Evolutionary conservation across 2,797 vertebrate species (phyloP), one percentile per base, ranked within the genome.

Genomic region (Notamacropus eugenii): DNA sequence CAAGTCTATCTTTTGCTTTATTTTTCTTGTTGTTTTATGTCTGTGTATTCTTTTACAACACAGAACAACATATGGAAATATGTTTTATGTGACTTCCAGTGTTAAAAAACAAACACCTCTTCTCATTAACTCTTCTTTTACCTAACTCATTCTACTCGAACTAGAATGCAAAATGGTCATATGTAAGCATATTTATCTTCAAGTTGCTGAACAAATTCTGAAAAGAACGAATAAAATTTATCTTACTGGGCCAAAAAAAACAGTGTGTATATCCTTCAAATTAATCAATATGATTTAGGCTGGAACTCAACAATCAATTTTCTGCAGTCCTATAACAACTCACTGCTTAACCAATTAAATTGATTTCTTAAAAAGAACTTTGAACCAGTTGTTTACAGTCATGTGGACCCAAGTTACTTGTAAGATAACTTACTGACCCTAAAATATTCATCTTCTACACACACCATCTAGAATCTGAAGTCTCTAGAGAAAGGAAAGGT

Each of bases 361-460:
- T 29, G 28, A 34, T 16, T 40, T 40, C 40, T 74, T 74, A 40
- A 74, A 58, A 82, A 12, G 31, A 90, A 2, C 54, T 92, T 19
- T 59, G n/a, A 46, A 56, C 29, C 28, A 31, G 11, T 91, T 31
- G n/a, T 62, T 54, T 93, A n/a, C 40, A 87, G 13, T 55, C 54
- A 57, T 29, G 1, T 12, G 92, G 58, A n/a, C 55, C 3, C 54
- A 93, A 82, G 19, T 46, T 5, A 90, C 0, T 5, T 55, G 1
- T 46, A 54, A 52, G 22, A 93, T 95, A 29, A 27, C n/a, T 55
- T 96, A 58, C 95, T 91, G 56, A 93, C 57, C 57, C 5, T 91
- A 93, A 94, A 5, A 46, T 40, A 90, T 11, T 93, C 9, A 50
- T 10, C 46, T 22, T 54, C 1, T 29, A 1, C 11, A 54, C 22